Conservation (phyloP, 1,140 invertebrate genomes). For the Spodoptera litura region DNA sequence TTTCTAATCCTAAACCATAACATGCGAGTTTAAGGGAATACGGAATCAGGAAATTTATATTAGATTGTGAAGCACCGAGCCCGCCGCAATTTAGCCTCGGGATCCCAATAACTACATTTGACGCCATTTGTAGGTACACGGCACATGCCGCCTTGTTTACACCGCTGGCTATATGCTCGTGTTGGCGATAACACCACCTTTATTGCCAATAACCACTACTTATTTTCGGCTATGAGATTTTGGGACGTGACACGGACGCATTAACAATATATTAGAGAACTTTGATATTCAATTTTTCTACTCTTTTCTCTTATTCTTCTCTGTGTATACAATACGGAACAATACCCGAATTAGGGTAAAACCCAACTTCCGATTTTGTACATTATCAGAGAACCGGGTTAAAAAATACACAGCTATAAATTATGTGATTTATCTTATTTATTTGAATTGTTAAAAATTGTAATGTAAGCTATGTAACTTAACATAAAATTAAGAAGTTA, state of each 20-base stretch:
- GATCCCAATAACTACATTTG: slow-evolving; percentile 61
- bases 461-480: neutral
- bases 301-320: no score
- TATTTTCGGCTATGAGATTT: slow-evolving; percentile 39
- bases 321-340: neutral
- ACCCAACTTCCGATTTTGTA: no score
- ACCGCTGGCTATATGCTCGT: slow-evolving; percentile 25
- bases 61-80: slow-evolving; percentile 57
- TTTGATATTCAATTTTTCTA: neutral
- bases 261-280: neutral
- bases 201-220: slow-evolving; percentile 48
- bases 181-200: slow-evolving; percentile 45
- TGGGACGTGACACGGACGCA: slow-evolving; percentile 6
- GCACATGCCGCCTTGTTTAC: slow-evolving; percentile 44
- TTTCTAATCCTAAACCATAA: slow-evolving; percentile 39
- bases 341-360: neutral
- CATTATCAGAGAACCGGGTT: no score
- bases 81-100: slow-evolving; percentile 58
- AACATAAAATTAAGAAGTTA: neutral
- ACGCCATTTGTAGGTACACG: slow-evolving; percentile 55
- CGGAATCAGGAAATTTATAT: slow-evolving; percentile 64
- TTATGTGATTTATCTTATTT: no score
- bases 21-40: slow-evolving; percentile 49
- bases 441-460: no score
- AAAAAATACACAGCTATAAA: no score